These are phyloP conservation scores for Sturnus vulgaris DNA, from an alignment of 2,113 vertebrate genomes.

Conservation along the genomic window DNA sequence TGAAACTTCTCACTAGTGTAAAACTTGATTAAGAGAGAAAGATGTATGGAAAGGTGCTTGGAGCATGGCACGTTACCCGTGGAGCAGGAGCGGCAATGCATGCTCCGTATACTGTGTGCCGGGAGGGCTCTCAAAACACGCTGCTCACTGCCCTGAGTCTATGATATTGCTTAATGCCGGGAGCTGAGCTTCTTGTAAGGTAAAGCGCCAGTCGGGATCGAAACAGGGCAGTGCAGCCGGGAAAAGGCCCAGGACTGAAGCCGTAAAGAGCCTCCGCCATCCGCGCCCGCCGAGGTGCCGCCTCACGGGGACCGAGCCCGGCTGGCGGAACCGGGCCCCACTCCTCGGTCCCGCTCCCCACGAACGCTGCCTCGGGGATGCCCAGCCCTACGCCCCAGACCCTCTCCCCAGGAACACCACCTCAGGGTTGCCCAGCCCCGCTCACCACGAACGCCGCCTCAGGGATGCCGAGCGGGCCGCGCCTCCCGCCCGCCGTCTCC, in stretches of 20 bases:
- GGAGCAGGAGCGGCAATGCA: accelerated
- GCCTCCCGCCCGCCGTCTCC: conserved; percentile 70
- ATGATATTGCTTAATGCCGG: accelerated
- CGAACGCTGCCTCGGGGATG: not conserved
- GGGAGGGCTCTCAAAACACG: accelerated
- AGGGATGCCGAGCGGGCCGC: conserved; percentile 88
- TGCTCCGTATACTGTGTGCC: accelerated
- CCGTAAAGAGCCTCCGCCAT: not conserved
- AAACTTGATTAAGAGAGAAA: accelerated
- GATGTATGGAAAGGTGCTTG: accelerated
- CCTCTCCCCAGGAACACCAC: not conserved
- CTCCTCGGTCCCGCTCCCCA: no score
- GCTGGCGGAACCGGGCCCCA: not conserved
- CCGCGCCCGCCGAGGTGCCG: not conserved
- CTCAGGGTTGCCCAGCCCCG: not conserved
- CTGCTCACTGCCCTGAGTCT: accelerated
- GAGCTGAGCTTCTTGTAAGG: accelerated
- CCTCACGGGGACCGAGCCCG: not conserved
- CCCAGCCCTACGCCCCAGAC: not conserved
- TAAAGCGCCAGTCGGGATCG: accelerated
- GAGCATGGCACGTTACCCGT: accelerated
- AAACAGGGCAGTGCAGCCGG: accelerated
- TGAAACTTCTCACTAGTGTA: accelerated
- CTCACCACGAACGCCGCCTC: conserved; percentile 92
- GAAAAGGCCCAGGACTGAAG: accelerated